Percentiles rank a stretch among this genome's conserved stretches.
These are phyloP conservation scores for Ageneiosus marmoratus DNA, from an alignment of 2,113 vertebrate genomes.

Conservation along the genomic window DNA sequence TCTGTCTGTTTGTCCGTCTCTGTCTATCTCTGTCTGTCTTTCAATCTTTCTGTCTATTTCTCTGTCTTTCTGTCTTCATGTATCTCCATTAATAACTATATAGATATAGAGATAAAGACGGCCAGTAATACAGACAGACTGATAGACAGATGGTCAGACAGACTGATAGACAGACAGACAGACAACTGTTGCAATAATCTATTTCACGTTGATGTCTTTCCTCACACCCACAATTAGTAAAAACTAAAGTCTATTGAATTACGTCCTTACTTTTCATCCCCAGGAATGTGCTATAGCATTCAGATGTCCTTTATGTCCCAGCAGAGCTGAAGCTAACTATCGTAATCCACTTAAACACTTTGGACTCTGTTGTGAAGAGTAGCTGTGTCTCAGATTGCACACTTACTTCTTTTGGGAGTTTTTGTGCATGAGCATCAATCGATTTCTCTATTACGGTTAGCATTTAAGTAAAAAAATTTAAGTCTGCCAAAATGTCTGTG, in stretches of 20 bases:
- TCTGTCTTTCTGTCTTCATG: not conserved
- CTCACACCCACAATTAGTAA: not conserved
- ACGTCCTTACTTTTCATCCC: slow-evolving; percentile 9
- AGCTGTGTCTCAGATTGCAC: not conserved
- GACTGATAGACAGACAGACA: too few relatives aligned
- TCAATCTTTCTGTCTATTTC: not conserved
- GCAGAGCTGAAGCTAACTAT: slow-evolving; percentile 38
- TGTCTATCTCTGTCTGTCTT: not conserved
- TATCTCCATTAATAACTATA: not conserved
- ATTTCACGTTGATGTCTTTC: not conserved
- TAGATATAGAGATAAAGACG: not conserved
- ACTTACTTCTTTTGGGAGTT: not conserved
- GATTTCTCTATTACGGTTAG: not conserved
- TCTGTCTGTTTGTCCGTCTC: not conserved
- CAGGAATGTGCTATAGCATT: not conserved
- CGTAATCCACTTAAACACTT: slow-evolving; percentile 48
- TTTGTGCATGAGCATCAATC: too few relatives aligned
- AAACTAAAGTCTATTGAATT: not conserved
- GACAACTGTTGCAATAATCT: not conserved
- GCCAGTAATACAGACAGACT: too few relatives aligned
- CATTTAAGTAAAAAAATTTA: too few relatives aligned
- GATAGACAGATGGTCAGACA: too few relatives aligned
- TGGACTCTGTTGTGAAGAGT: not conserved
- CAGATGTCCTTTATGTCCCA: slow-evolving; percentile 29
- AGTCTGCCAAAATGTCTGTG: not conserved